Conservation (phyloP, 1,140 invertebrate genomes). For the Megathymus violae region DNA sequence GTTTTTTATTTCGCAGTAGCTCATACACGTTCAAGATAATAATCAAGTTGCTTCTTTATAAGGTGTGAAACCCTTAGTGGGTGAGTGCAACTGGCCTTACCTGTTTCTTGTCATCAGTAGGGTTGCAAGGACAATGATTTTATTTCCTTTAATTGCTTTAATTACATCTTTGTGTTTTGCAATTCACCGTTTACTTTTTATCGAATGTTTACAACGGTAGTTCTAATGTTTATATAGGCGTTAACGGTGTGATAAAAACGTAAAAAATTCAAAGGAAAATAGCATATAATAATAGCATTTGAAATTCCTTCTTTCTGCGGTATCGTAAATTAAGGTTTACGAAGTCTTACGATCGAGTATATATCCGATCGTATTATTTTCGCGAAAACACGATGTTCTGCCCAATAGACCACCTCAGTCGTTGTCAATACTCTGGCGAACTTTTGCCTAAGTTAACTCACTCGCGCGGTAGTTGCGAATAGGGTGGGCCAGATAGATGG, state of each 20-base stretch:
- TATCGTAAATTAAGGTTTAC: too few relatives aligned
- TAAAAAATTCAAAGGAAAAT: too few relatives aligned
- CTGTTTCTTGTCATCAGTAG: constrained; percentile 23
- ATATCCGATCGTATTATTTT: too few relatives aligned
- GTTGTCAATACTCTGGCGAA: not conserved
- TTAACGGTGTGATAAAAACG: not conserved
- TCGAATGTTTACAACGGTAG: not conserved
- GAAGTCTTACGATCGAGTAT: too few relatives aligned
- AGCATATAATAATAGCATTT: too few relatives aligned
- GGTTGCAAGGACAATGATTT: constrained; percentile 17
- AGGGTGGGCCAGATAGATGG: constrained; percentile 41
- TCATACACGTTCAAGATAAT: constrained; percentile 34
- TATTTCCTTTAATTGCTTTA: constrained; percentile 16
- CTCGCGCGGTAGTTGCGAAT: constrained; percentile 5
- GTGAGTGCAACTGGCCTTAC: constrained; percentile 23
- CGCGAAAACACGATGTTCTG: not conserved
- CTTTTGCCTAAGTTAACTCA: constrained; percentile 12
- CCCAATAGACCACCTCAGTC: not conserved
- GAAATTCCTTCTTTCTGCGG: too few relatives aligned
- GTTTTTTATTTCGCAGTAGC: constrained; percentile 32
- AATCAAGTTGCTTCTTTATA: constrained; percentile 34
- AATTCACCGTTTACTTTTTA: constrained; percentile 5
- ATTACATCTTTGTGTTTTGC: constrained; percentile 4
- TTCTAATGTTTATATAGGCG: not conserved
- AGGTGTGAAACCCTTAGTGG: constrained; percentile 32